Evolutionary conservation across 37 sponge, comb jelly and placozoan species (phyloP), one percentile per base, ranked within the genome.

Genomic region (Bolinopsis microptera): DNA sequence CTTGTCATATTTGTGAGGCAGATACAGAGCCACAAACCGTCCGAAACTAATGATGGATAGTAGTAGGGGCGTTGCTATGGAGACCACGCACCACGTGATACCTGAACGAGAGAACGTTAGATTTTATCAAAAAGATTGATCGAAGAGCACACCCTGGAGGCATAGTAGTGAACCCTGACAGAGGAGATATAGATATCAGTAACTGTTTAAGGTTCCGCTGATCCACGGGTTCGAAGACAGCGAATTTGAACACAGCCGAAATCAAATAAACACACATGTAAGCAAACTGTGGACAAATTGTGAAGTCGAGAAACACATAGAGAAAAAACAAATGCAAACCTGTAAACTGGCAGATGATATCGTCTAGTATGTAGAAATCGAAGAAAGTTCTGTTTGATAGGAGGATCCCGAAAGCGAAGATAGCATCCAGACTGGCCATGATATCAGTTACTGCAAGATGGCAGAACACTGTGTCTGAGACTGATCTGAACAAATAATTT

Each of bases 41-140:
- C 75, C 75, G 31, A n/a, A 72, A 72, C 75, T 72, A 8, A 72
- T 28, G 5, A 72, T 72, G 3, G 75, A 72, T n/a, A 72, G 75
- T 72, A 72, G 75, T 8, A 72, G 75, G 75, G 75, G 75, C 75
- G 75, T 72, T 72, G 75, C 75, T 21, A 72, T 21, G 75, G 75
- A 72, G 18, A 72, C 75, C 75, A 72, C 75, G 18, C 75, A 72
- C 75, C 75, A 72, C 13, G 75, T 72, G 5, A 72, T 72, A 72
- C 75, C 75, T 72, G 75, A 28, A 13, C 13, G 68, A 21, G 68
- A 21, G 21, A 21, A 21, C 21, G 68, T 67, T 67, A 22, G 13
- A 22, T 67, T 22, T 13, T 22, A 67, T 67, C 21, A 67, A 67
- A 21, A 22, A 22, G 18, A 67, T 67, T 67, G 18, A 67, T 22